These are phyloP conservation scores for Lophochroa leadbeateri DNA, from an alignment of 2,113 vertebrate species.

Conservation along the genomic window DNA sequence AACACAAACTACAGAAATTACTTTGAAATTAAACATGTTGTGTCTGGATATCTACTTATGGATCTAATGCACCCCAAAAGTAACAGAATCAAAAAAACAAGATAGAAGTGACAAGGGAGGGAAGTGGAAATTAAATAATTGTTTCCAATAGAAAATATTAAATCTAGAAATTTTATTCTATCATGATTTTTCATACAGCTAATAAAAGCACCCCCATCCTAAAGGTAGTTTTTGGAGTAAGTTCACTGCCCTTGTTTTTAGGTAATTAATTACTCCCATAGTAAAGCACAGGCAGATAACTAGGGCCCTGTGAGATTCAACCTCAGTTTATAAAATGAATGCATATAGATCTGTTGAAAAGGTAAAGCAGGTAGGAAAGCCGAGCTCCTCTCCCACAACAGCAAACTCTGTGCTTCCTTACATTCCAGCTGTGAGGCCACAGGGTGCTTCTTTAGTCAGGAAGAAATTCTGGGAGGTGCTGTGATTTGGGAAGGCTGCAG, in stretches of 20 bases:
- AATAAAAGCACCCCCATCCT: neutral
- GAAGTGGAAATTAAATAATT: neutral
- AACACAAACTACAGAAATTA: neutral
- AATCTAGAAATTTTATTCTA: neutral
- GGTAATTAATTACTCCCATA: neutral
- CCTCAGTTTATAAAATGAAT: neutral
- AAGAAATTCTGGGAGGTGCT: neutral
- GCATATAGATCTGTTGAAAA: neutral
- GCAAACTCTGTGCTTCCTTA: neutral
- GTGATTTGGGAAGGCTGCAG: neutral
- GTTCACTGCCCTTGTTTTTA: neutral
- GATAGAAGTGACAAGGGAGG: neutral
- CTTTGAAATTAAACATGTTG: neutral
- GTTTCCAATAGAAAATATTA: neutral
- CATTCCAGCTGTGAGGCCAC: neutral
- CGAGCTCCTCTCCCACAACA: neutral
- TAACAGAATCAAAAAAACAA: neutral
- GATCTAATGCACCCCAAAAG: neutral
- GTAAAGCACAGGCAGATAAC: neutral
- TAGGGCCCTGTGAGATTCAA: neutral
- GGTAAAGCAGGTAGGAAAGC: neutral
- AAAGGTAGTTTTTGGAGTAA: neutral
- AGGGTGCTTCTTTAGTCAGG: neutral
- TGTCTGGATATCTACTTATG: neutral
- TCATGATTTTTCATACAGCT: neutral